Evolutionary conservation across 2,113 vertebrate species (phyloP).

Genomic region (Puntigrus tetrazona): DNA sequence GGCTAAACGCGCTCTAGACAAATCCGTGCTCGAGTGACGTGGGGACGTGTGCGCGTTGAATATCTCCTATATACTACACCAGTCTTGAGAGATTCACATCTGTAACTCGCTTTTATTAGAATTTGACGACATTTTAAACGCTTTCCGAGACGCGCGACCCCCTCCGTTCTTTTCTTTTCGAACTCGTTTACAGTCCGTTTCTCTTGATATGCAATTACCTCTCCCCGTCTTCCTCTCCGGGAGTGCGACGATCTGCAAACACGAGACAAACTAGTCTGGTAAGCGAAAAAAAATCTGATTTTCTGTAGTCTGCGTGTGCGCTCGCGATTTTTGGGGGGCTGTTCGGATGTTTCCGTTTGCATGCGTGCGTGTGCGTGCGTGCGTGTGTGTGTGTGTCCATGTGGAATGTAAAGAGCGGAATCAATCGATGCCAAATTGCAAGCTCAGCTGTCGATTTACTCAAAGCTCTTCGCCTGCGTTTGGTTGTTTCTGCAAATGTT

Average conservation of each 20-base stretch:
- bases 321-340: not conserved
- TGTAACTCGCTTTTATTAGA: not conserved
- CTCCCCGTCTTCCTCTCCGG: constrained; percentile 45
- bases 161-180: constrained; percentile 27
- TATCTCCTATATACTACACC: constrained; percentile 54
- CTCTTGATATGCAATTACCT: constrained; percentile 49
- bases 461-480: constrained; percentile 21
- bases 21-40: constrained; percentile 74
- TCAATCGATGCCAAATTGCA: constrained; percentile 47
- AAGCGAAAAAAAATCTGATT: constrained; percentile 63
- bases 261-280: constrained; percentile 65
- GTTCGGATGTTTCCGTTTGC: constrained; percentile 10
- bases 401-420: constrained; percentile 38
- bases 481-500: constrained; percentile 1
- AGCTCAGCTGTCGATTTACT: constrained; percentile 39
- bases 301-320: constrained; percentile 15
- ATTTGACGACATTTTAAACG: constrained; percentile 16
- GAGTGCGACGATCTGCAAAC: constrained; percentile 66
- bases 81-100: constrained; percentile 56
- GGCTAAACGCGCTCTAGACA: constrained; percentile 70
- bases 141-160: constrained; percentile 27
- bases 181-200: constrained; percentile 30
- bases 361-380: constrained; percentile 28
- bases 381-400: constrained; percentile 30
- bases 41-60: constrained; percentile 61